A percentile compares a stretch with the other conserved stretches of the same genome.
Conservation (phyloP, 2,113 vertebrate species). For the Micromys minutus region DNA sequence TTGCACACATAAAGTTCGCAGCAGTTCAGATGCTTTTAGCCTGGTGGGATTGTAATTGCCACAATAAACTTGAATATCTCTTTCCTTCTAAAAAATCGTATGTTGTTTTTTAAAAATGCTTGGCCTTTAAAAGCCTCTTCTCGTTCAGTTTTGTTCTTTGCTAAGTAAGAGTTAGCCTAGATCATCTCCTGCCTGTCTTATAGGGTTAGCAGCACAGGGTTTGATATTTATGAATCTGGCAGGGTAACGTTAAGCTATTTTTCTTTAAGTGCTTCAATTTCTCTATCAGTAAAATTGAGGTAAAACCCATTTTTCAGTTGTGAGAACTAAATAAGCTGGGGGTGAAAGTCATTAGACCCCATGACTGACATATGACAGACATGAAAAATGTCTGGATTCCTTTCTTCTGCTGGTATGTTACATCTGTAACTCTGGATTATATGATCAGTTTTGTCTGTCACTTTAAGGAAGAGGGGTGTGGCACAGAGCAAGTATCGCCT, state of each 20-base stretch:
- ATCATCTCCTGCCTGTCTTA: neutral
- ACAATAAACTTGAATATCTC: conserved; percentile 39
- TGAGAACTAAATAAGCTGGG: conserved; percentile 14
- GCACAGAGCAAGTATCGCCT: neutral
- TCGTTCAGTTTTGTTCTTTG: neutral
- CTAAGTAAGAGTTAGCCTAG: neutral
- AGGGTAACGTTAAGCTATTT: neutral
- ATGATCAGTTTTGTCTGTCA: neutral
- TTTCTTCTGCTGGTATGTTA: neutral
- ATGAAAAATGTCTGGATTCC: neutral
- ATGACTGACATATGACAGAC: neutral
- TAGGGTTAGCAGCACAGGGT: neutral
- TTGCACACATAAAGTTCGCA: conserved; percentile 41
- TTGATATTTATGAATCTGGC: neutral
- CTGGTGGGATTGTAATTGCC: conserved; percentile 32
- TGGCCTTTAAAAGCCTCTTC: neutral
- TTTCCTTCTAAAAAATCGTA: conserved; percentile 4
- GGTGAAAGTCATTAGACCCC: neutral
- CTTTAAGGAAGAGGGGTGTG: neutral
- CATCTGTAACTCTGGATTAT: neutral
- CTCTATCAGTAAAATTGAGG: neutral
- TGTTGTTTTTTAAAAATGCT: neutral
- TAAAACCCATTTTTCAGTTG: neutral
- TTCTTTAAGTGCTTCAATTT: conserved; percentile 2
- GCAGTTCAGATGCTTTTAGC: conserved; percentile 14